Evolutionary conservation across 2,888 invertebrate species (phyloP).

Genomic region (Lycia hirtaria): DNA sequence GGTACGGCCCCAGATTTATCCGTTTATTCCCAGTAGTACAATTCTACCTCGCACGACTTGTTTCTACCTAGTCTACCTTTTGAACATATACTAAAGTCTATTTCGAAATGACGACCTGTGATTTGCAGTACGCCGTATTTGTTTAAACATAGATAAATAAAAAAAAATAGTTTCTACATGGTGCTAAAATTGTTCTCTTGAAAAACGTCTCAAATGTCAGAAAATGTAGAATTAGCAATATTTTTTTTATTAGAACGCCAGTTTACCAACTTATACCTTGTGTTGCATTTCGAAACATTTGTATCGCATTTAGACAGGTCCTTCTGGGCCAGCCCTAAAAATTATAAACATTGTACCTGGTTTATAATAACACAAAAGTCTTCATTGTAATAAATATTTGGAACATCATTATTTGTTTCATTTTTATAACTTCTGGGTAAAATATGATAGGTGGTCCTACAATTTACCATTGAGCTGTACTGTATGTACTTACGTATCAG

Average conservation of each 20-base stretch:
- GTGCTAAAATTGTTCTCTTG: background rate
- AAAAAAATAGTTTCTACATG: background rate
- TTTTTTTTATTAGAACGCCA: conserved; percentile 1
- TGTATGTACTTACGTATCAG: no score
- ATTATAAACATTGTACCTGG: conserved; percentile 83
- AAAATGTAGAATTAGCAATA: background rate
- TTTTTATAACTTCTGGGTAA: background rate
- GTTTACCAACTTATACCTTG: conserved; percentile 10
- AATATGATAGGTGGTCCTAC: background rate
- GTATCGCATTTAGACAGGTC: conserved; percentile 38
- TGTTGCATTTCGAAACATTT: conserved; percentile 1
- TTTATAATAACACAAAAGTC: conserved; percentile 77
- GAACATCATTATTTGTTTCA: conserved; percentile 62
- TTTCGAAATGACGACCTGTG: no score
- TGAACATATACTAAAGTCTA: no score
- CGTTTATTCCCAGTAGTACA: no score
- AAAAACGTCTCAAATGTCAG: background rate
- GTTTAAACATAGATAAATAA: background rate
- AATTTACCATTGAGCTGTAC: background rate
- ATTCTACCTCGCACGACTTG: no score
- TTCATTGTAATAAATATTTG: conserved; percentile 84
- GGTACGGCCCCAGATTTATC: no score
- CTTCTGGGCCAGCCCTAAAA: conserved; percentile 57
- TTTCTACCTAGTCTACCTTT: no score
- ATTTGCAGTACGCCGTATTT: no score